A percentile compares a stretch with the other conserved stretches of the same genome.
phyloP scores from a whole-genome alignment of 2,113 vertebrate genomes.

The Campylorhamphus procurvoides region DNA sequence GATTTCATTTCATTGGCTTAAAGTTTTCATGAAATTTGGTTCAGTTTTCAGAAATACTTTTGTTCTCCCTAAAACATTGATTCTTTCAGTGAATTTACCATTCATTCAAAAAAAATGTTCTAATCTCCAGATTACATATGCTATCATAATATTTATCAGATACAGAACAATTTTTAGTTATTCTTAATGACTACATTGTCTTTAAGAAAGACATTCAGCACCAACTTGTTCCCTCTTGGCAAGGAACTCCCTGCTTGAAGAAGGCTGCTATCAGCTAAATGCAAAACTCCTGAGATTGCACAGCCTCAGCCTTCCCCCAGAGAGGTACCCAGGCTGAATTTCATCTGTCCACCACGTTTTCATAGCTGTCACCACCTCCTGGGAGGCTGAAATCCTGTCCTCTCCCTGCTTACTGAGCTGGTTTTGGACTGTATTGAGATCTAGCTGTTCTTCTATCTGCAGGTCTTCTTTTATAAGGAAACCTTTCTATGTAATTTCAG shows the following conservation, averaged over 20 bases:
- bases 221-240: neutral
- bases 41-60: neutral
- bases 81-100: neutral
- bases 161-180: neutral
- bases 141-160: neutral
- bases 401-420: neutral
- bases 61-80: neutral
- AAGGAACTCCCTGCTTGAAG: neutral
- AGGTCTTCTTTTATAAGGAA: neutral
- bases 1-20: neutral
- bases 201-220: neutral
- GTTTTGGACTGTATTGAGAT: neutral
- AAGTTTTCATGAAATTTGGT: neutral
- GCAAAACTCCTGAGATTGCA: neutral
- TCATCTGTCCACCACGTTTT: rapidly evolving
- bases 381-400: neutral
- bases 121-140: neutral
- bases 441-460: neutral
- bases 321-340: rapidly evolving
- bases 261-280: neutral
- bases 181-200: neutral
- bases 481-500: neutral
- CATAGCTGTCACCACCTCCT: neutral
- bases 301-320: neutral
- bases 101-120: neutral